phyloP scores from a whole-genome alignment of 1,140 invertebrate genomes.

The Tetranychus urticae region DNA sequence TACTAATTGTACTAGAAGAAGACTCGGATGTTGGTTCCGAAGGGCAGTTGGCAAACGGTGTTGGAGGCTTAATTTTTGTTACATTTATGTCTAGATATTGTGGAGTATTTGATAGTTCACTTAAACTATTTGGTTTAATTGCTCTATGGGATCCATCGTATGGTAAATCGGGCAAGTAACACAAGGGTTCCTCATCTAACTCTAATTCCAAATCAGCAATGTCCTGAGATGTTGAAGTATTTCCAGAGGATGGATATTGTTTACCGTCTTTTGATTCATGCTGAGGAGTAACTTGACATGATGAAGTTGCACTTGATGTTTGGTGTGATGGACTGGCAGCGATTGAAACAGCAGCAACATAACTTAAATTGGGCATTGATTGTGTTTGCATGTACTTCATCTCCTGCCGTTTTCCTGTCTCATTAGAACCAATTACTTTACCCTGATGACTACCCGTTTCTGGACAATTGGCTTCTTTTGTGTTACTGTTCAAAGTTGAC shows the following conservation, averaged over 20 bases:
- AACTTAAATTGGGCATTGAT: constrained; percentile 12
- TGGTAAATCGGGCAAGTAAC: not conserved
- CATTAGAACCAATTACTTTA: not conserved
- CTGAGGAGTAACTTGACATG: not conserved
- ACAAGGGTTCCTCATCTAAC: constrained; percentile 4
- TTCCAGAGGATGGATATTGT: constrained; percentile 9
- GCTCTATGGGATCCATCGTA: no score
- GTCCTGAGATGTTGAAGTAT: constrained; percentile 14
- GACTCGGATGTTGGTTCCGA: no score
- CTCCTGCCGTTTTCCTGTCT: not conserved
- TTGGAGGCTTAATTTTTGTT: no score
- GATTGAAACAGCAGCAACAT: not conserved
- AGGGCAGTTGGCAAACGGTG: no score
- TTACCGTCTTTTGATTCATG: not conserved
- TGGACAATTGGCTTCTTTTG: not conserved
- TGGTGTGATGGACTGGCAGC: not conserved
- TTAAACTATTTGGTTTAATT: no score
- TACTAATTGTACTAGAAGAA: no score
- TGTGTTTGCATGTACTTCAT: constrained; percentile 1
- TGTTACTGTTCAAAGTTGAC: not conserved
- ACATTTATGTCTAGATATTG: no score
- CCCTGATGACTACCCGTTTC: not conserved
- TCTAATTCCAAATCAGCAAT: constrained; percentile 14
- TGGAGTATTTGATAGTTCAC: no score
- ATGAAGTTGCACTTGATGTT: no score